Base-by-base conservation (phyloP, 1,140 invertebrate species). In the Holcopasites calliopsidis region DNA sequence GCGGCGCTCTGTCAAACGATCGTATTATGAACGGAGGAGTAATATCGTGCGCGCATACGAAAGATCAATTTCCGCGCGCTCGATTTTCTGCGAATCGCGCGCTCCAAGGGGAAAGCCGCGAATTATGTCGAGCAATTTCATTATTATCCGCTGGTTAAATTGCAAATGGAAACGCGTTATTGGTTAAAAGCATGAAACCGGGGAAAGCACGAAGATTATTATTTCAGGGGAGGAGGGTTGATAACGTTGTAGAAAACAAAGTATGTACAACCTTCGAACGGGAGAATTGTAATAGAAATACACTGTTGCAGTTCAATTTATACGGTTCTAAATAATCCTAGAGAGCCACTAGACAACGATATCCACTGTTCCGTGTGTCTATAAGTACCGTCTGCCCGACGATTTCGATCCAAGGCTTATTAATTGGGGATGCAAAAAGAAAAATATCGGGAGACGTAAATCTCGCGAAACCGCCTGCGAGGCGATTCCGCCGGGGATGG, bases 381-480 rank as follows among this genome's bases (percentile, higher is more conserved):
- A 26, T 21, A 31, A 31, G 3, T 16, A 33, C 1, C 38, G 1
- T 8, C n/a, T n/a, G n/a, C n/a, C n/a, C n/a, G n/a, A 18, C 5
- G 10, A 47, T 71, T 49, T 61, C 55, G 55, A 13, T 61, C 31
- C 11, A 1, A 26, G 21, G 35, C 8, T 21, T n/a, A 50, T 61
- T 61, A 60, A 58, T 58, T 58, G 50, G 33, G 28, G 1, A 18
- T 5, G 6, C 8, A 60, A 40, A 23, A 13, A 35, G 4, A 50
- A 57, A 52, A 76, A 44, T 40, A 10, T n/a, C n/a, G n/a, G 49
- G n/a, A 26, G 44, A 70, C 65, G 47, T 64, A 47, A 77, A 72
- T 77, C 49, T 49, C 40, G 33, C 21, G 66, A 33, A 28, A 50
- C 23, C 13, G 62, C 0, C 64, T 38, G 62, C 28, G 49, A 49